These are phyloP conservation scores for Celastrina argiolus DNA, from an alignment of 2,888 invertebrate genomes.

Conservation along the genomic window DNA sequence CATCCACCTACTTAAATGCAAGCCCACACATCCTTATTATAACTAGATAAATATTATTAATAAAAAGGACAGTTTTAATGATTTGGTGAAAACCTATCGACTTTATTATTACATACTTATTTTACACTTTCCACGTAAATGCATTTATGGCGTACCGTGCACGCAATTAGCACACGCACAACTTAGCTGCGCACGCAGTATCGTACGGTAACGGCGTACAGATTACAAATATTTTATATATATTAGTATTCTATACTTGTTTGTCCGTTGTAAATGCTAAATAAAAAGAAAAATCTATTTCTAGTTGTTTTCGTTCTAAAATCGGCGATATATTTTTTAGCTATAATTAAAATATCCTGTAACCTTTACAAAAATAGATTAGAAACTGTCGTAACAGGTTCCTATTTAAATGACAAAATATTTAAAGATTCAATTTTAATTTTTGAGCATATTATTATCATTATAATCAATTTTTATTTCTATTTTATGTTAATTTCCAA, in stretches of 20 bases:
- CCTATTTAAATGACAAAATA: background rate
- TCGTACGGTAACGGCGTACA: background rate
- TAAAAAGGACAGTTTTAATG: background rate
- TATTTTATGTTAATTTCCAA: background rate
- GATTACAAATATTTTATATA: no score
- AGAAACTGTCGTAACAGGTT: background rate
- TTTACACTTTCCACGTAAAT: background rate
- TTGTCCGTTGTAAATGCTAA: no score
- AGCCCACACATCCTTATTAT: background rate
- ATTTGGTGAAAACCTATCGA: background rate
- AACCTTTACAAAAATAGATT: background rate
- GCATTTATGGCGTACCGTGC: background rate
- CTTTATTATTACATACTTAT: no score
- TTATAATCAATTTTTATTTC: no score
- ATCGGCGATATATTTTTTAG: background rate
- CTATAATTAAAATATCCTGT: no score
- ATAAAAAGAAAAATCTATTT: background rate
- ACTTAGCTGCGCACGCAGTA: background rate
- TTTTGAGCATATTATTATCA: no score
- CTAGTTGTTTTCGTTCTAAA: background rate
- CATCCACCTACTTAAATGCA: background rate
- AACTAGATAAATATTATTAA: background rate
- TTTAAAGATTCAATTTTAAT: background rate
- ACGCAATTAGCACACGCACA: background rate
- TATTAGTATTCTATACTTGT: no score